A percentile compares a stretch with the other conserved stretches of the same genome.
Conservation (phyloP, 2,797 vertebrate genomes). For the Onychomys leucogaster region DNA sequence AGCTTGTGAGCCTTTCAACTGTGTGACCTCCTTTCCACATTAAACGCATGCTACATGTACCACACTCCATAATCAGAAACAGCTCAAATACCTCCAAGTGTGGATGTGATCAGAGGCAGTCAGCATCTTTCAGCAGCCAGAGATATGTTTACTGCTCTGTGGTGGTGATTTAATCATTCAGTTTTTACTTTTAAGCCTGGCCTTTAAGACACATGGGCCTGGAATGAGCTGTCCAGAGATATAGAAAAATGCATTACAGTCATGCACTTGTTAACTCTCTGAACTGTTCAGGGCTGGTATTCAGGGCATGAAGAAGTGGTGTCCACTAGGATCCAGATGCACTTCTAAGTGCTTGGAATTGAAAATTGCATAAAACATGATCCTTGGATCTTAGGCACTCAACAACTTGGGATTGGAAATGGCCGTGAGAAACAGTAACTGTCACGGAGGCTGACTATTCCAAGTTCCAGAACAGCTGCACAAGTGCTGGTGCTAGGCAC, state of each 20-base stretch:
- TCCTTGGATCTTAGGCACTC: neutral
- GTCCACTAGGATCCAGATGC: neutral
- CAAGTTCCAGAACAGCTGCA: neutral
- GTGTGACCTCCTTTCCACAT: neutral
- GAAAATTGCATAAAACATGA: neutral
- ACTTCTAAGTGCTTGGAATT: neutral
- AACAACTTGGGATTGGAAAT: neutral
- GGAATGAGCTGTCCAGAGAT: neutral
- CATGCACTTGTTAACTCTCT: neutral
- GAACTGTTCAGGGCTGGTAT: neutral
- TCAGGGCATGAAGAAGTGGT: neutral
- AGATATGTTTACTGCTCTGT: neutral
- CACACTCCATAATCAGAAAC: constrained; percentile 13
- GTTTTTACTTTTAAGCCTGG: neutral
- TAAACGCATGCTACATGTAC: neutral
- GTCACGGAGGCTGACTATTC: neutral
- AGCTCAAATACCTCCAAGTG: neutral
- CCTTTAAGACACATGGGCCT: neutral
- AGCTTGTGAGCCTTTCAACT: neutral
- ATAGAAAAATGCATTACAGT: neutral
- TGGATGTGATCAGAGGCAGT: neutral
- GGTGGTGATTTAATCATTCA: neutral
- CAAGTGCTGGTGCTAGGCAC: neutral
- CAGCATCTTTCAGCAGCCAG: neutral
- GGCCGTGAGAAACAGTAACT: neutral